Percentiles rank a stretch among this genome's conserved stretches.
Conservation (phyloP, 2,797 vertebrate genomes). For the Gallinago nigripennis region DNA sequence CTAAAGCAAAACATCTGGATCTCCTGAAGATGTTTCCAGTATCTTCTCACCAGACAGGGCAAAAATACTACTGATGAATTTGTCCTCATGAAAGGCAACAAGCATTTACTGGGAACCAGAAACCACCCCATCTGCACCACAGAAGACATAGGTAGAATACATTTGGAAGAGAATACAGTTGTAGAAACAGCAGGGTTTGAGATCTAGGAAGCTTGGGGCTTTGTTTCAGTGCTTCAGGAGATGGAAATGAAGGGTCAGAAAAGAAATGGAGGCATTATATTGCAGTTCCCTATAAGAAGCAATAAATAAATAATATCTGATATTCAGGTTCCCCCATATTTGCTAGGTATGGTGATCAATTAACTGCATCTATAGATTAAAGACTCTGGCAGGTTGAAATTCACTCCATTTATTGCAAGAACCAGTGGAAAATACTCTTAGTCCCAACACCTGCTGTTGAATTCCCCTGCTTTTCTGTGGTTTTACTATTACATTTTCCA, state of each 20-base stretch:
- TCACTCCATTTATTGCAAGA: background rate
- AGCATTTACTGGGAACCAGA: background rate
- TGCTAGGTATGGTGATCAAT: background rate
- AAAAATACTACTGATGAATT: background rate
- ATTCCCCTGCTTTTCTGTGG: conserved; percentile 22
- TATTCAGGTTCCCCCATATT: background rate
- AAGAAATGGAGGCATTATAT: background rate
- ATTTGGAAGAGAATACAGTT: background rate
- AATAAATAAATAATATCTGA: background rate
- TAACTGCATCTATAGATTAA: background rate
- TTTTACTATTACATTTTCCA: conserved; percentile 3
- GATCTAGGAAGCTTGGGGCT: background rate
- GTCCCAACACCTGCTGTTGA: conserved; percentile 25
- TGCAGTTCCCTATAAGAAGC: background rate
- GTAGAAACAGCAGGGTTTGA: background rate
- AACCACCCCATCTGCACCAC: background rate
- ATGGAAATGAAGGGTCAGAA: background rate
- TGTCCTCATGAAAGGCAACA: background rate
- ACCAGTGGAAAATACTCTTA: conserved; percentile 15
- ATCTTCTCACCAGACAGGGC: background rate
- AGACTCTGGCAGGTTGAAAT: background rate
- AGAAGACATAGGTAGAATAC: background rate
- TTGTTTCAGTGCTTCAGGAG: background rate
- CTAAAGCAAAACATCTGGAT: background rate
- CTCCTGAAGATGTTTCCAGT: background rate